Evolutionary conservation across 2,797 vertebrate genomes (phyloP), one percentile per base, ranked within the genome.

Genomic region (Alca torda): DNA sequence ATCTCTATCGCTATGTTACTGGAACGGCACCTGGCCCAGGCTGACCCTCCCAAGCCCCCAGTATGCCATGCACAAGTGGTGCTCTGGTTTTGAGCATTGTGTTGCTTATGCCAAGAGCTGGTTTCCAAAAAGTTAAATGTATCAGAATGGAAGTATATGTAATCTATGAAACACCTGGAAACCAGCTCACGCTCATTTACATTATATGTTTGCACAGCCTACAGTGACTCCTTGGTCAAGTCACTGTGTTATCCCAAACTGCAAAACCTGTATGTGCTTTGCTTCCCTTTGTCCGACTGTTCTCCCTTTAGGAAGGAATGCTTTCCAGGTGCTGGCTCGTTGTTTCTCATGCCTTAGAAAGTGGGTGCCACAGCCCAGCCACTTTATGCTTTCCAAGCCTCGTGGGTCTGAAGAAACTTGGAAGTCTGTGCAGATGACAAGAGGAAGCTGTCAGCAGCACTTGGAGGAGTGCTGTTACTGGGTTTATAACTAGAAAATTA

Each of bases 381-480:
- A 39, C 70, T 35, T 81, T 11, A 39, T 43, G 39, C 20, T 83
- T 69, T 77, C 64, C 9, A 30, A 21, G 26, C 48, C 16, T 33
- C 8, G 15, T 18, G 35, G 28, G 51, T 70, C 46, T 80, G 56
- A 83, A 80, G 73, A 61, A 25, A 54, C 12, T 69, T 69, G 16
- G 46, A 57, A 74, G 13, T 25, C 46, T 87, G 26, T 0, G 0
- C 39, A 68, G 57, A 24, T 68, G 50, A 61, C 0, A 0, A 76
- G 59, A 68, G 54, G 18, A 87, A n/a, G 23, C 45, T 68, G 50
- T 39, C 63, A 91, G 39, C 54, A 87, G 50, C 26, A 23, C 46
- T 61, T 53, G 37, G 45, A 67, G 28, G 54, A 83, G 4, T 18
- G 23, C 1, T 2, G 33, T 56, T 75, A 20, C 45, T 83, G 31